Conservation (phyloP, 2,797 vertebrate species). For the Tolypeutes matacus region DNA sequence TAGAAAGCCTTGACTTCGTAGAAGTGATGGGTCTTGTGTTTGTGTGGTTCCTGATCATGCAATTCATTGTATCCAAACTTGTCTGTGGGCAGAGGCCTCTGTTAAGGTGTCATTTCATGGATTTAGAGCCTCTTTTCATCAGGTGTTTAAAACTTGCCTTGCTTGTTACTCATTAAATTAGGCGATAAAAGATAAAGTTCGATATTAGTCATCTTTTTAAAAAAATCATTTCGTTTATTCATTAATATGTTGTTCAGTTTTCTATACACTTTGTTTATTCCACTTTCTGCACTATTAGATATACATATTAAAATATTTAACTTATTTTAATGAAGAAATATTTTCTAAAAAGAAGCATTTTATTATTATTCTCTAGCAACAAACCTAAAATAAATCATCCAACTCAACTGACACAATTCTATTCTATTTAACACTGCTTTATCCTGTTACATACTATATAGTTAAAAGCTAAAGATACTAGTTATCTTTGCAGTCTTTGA, state of each 20-base stretch:
- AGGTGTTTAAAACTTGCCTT: background rate
- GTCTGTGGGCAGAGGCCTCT: background rate
- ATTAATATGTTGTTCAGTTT: constrained; percentile 80
- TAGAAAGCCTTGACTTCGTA: background rate
- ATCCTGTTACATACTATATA: constrained; percentile 79
- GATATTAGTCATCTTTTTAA: too few species aligned
- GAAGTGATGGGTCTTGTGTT: background rate
- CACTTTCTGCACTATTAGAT: constrained; percentile 81
- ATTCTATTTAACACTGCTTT: constrained; percentile 74
- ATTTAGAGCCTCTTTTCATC: background rate
- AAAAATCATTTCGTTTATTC: constrained; percentile 81
- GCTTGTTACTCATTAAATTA: background rate
- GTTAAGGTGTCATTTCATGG: background rate
- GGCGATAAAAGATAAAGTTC: background rate
- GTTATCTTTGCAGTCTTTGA: too few species aligned
- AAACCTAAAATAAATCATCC: constrained; percentile 65
- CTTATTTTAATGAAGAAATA: constrained; percentile 84
- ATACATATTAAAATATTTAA: constrained; percentile 83
- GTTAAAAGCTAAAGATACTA: constrained; percentile 69
- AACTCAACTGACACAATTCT: constrained; percentile 70
- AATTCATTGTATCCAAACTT: background rate
- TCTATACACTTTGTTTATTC: constrained; percentile 81
- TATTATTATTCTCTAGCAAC: constrained; percentile 75
- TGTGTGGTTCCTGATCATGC: background rate
- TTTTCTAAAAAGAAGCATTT: constrained; percentile 79